Evolutionary conservation across 2,888 invertebrate genomes (phyloP).

Genomic region (Anthophora plumipes): DNA sequence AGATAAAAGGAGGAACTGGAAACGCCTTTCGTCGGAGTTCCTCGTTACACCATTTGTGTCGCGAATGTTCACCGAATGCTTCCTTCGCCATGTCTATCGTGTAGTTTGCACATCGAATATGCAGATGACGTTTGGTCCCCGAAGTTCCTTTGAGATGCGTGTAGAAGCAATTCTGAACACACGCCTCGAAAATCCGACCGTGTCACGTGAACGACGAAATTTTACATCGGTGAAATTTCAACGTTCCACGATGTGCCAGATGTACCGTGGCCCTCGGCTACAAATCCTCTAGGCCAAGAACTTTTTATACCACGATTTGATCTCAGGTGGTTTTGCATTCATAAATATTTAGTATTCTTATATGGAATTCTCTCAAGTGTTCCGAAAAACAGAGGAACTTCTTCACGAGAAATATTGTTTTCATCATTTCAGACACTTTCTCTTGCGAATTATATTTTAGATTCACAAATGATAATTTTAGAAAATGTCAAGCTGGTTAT

Average conservation of each 20-base stretch:
- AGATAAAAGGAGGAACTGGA: background rate
- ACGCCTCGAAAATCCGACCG: constrained; percentile 8
- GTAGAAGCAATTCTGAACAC: background rate
- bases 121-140: constrained; percentile 37
- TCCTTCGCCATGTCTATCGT: background rate
- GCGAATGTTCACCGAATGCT: background rate
- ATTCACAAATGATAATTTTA: background rate
- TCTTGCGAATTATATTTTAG: background rate
- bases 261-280: background rate
- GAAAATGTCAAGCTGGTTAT: no score
- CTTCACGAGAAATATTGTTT: background rate
- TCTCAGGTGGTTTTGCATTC: background rate
- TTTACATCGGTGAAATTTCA: constrained; percentile 5
- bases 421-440: background rate
- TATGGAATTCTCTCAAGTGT: background rate
- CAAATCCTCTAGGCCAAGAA: background rate
- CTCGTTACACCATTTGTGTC: constrained; percentile 11
- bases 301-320: background rate
- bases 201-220: constrained; percentile 14
- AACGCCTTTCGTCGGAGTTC: background rate
- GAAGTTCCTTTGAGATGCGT: constrained; percentile 5
- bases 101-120: constrained; percentile 6
- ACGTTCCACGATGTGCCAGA: background rate
- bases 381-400: background rate
- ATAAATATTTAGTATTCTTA: background rate